phyloP scores from a whole-genome alignment of 2,113 vertebrate species.

The Coptodon bakossiorum region DNA sequence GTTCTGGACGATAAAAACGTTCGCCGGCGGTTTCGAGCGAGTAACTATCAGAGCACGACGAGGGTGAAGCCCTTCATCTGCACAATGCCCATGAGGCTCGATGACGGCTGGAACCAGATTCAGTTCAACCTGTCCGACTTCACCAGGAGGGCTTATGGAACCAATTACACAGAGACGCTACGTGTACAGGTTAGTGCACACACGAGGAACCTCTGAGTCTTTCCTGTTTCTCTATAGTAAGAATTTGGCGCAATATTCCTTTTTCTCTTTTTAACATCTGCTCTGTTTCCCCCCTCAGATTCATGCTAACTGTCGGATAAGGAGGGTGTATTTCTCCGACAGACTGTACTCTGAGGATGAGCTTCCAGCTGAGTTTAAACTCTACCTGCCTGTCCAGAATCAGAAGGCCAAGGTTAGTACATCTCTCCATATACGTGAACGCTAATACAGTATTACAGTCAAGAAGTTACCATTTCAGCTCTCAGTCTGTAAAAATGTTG shows the following conservation, averaged over 20 bases:
- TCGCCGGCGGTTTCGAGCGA: conserved; percentile 87
- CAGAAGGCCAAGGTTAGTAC: conserved; percentile 85
- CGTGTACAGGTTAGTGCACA: conserved; percentile 82
- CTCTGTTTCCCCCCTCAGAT: conserved; percentile 73
- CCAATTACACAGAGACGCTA: conserved; percentile 94
- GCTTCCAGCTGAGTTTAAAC: conserved; percentile 95
- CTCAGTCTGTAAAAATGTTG: background rate
- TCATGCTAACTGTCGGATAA: conserved; percentile 93
- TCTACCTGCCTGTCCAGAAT: conserved; percentile 92
- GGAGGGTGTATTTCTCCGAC: conserved; percentile 96
- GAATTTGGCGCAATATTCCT: background rate
- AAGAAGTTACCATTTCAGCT: background rate
- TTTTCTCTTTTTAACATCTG: background rate
- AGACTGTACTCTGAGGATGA: conserved; percentile 95
- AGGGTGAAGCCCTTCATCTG: conserved; percentile 97
- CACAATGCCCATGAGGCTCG: conserved; percentile 95
- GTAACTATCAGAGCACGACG: conserved; percentile 95
- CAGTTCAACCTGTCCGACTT: conserved; percentile 96
- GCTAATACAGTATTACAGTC: background rate
- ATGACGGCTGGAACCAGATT: conserved; percentile 96
- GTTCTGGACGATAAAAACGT: conserved; percentile 98
- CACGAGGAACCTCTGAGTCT: background rate
- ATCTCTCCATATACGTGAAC: background rate
- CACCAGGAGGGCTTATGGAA: conserved; percentile 90
- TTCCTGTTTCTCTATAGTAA: background rate